Evolutionary conservation across 2,113 vertebrate species (phyloP).

Genomic region (Deroptyus accipitrinus): DNA sequence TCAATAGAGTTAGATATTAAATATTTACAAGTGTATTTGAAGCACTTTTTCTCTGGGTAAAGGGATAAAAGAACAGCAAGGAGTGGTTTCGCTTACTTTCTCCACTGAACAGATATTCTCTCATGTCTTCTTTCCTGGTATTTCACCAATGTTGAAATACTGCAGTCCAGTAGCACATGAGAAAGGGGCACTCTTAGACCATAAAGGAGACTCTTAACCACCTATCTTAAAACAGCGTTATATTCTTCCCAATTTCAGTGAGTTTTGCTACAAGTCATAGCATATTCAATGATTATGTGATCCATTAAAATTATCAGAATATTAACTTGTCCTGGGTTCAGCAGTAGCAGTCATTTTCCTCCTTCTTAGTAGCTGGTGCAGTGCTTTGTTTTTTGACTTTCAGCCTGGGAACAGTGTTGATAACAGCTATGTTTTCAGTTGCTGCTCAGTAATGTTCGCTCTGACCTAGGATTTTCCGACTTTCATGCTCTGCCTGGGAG

Average conservation of each 20-base stretch:
- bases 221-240: background rate
- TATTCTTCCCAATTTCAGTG: background rate
- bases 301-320: background rate
- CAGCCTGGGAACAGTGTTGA: no score
- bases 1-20: background rate
- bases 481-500: no score
- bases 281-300: background rate
- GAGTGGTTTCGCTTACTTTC: background rate
- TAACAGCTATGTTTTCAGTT: no score
- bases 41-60: background rate
- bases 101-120: background rate
- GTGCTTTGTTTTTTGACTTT: no score
- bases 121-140: background rate
- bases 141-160: background rate
- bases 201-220: background rate
- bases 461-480: no score
- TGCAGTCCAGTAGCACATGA: background rate
- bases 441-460: no score
- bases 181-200: background rate
- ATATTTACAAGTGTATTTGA: background rate
- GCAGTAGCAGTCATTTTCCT: no score
- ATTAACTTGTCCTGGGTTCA: background rate
- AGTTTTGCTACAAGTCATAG: background rate
- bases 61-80: background rate
- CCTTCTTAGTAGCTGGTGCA: no score